Conservation (phyloP, 2,888 invertebrate genomes). For the Stictocephala bisonia region DNA sequence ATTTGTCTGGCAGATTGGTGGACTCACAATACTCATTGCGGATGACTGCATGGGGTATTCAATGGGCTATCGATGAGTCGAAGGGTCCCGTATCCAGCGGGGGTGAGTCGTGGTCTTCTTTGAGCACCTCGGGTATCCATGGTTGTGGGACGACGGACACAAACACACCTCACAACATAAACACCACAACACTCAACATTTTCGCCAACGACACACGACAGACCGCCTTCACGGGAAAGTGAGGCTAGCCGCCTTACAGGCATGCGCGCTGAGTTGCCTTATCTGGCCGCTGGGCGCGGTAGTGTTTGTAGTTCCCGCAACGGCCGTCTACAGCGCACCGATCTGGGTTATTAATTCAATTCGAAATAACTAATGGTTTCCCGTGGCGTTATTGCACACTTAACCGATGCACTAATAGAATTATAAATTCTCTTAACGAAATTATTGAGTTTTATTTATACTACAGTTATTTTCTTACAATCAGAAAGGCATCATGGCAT, state of each 20-base stretch:
- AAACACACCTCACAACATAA: neutral
- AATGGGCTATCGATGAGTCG: neutral
- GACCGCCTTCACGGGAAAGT: neutral
- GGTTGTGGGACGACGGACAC: neutral
- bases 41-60: neutral
- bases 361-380: no score
- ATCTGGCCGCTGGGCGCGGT: no score
- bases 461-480: no score
- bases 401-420: no score
- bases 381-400: no score
- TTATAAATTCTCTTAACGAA: no score
- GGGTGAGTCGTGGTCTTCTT: no score
- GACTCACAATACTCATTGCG: conserved; percentile 36
- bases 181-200: conserved; percentile 7
- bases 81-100: neutral
- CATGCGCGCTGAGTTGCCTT: neutral
- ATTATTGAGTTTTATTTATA: no score
- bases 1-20: neutral
- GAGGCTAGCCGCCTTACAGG: neutral
- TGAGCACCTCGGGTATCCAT: conserved; percentile 7
- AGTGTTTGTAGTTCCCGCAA: no score
- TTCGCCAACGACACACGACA: neutral
- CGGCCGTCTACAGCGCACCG: no score
- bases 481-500: no score
- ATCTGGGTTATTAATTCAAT: no score